These are phyloP conservation scores for Promerops cafer DNA, from an alignment of 2,113 vertebrate genomes.

Conservation along the genomic window DNA sequence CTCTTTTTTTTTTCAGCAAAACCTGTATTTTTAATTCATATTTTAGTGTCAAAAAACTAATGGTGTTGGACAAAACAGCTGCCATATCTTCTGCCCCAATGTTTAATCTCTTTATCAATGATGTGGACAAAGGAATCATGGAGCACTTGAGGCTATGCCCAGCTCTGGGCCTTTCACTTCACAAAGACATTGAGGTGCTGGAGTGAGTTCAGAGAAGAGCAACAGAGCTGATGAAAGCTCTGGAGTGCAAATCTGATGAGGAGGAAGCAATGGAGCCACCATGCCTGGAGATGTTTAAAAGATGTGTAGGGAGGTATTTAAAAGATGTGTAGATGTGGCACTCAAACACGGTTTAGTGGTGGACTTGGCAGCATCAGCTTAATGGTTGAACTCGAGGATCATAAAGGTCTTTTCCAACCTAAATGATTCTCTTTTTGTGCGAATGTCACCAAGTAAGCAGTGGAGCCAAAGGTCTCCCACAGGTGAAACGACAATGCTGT, in stretches of 20 bases:
- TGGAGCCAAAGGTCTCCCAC: neutral
- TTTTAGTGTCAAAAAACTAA: neutral
- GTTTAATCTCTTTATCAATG: neutral
- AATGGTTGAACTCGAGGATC: accelerated
- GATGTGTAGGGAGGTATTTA: neutral
- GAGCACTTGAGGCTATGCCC: neutral
- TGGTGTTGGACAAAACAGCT: neutral
- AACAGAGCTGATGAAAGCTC: neutral
- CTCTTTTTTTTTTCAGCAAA: neutral
- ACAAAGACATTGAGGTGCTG: neutral
- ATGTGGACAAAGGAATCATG: too few relatives aligned
- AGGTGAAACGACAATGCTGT: neutral
- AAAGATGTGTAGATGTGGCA: neutral
- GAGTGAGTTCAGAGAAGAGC: neutral
- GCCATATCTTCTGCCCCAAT: neutral
- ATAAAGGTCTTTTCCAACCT: neutral
- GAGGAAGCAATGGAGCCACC: neutral
- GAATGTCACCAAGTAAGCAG: neutral
- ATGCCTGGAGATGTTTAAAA: neutral
- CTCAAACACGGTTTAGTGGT: neutral
- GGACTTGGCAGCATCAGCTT: too few relatives aligned
- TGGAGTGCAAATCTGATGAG: neutral
- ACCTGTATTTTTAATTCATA: neutral
- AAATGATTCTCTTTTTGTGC: neutral
- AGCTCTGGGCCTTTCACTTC: neutral